Evolutionary conservation across 1,140 invertebrate species (phyloP).

Genomic region (Tenebrio molitor): DNA sequence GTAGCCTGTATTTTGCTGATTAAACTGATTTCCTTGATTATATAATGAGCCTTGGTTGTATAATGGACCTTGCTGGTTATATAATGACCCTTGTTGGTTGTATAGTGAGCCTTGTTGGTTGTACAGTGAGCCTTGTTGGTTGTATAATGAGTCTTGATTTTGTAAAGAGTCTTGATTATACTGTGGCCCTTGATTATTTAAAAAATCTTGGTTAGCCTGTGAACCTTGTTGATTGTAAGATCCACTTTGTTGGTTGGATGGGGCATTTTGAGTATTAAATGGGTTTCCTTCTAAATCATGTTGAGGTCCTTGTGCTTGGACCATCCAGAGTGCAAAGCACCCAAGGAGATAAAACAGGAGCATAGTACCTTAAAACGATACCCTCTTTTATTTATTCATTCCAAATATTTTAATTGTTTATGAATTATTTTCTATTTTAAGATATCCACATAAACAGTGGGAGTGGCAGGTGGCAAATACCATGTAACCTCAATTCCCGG

Average conservation of each 20-base stretch:
- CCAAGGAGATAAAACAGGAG: conserved; percentile 28
- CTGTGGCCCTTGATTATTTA: background rate
- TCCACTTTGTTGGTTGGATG: background rate
- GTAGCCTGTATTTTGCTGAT: conserved; percentile 4
- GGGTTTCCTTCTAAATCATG: background rate
- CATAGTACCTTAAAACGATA: conserved; percentile 31
- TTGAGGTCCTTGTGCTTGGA: conserved; percentile 20
- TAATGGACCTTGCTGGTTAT: background rate
- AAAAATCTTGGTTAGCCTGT: background rate
- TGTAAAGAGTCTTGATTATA: background rate
- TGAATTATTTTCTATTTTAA: too few species aligned
- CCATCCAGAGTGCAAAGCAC: background rate
- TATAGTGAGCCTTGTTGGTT: background rate
- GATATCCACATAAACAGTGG: conserved; percentile 17
- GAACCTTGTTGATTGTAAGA: background rate
- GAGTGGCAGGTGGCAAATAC: conserved; percentile 35
- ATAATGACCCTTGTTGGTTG: background rate
- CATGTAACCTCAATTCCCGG: background rate
- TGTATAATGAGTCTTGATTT: background rate
- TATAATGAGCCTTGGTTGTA: conserved; percentile 1
- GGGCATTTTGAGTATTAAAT: background rate
- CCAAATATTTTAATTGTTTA: background rate
- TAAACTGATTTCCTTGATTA: background rate
- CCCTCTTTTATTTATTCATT: background rate
- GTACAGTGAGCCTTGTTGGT: background rate